phyloP scores from a whole-genome alignment of 1,140 invertebrate genomes.

The Cryptotermes secundus region DNA sequence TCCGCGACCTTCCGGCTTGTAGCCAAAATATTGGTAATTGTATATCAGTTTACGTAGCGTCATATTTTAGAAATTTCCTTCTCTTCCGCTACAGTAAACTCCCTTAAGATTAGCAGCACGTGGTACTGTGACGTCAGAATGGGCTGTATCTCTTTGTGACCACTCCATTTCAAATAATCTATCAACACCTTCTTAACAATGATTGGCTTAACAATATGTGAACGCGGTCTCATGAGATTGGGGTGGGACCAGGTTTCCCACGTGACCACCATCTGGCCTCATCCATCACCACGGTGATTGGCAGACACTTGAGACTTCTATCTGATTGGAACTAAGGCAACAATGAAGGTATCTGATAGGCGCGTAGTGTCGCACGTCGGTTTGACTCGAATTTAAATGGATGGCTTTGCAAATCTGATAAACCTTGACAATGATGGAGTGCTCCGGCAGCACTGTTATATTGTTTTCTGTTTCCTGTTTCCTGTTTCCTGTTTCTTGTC shows the following conservation, averaged over 20 bases:
- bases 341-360: neutral
- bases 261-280: slow-evolving; percentile 11
- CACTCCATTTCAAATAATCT: neutral
- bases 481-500: too few species aligned
- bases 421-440: neutral
- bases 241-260: neutral
- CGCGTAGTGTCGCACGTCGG: neutral
- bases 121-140: neutral
- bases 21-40: too few species aligned
- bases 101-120: too few species aligned
- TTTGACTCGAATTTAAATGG: neutral
- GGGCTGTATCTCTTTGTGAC: neutral
- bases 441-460: neutral
- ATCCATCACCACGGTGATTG: neutral
- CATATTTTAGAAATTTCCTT: too few species aligned
- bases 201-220: slow-evolving; percentile 1
- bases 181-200: slow-evolving; percentile 1
- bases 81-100: too few species aligned
- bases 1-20: too few species aligned
- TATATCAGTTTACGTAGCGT: too few species aligned
- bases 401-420: neutral
- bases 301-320: neutral
- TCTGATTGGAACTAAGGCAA: neutral
- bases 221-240: neutral
- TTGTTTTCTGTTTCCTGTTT: too few species aligned